Evolutionary conservation across 2,888 invertebrate genomes (phyloP), one percentile per base, ranked within the genome.

Genomic region (Gymnoscelis rufifasciata): DNA sequence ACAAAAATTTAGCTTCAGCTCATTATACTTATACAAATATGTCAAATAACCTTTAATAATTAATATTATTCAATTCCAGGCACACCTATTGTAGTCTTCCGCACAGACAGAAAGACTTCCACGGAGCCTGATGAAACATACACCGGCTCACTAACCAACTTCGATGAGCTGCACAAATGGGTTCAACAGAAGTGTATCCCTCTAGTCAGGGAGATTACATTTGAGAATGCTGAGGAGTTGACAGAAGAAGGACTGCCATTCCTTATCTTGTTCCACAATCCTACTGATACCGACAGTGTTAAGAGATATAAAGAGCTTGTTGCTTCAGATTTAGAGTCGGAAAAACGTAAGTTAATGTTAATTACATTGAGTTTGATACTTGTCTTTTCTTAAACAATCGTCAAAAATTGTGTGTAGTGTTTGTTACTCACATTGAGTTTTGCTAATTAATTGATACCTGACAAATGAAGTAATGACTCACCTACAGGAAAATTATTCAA

Each of bases 171-270:
- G n/a, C 92, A 94, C 65, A 90, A 92, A 49, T 99, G 99, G 99
- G 91, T 94, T 0, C 92, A 94, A 51, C 95, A 97, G 59, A 96
- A 96, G 71, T 99, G 99, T 77, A 95, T 99, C 28, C 98, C 99
- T 0, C 86, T 99, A 8, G 99, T 99, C 0, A 90, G 99, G 43
- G 99, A 99, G 83, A 99, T 99, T 50, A 99, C 99, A 0, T 99
- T 99, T 82, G 98, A 99, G 83, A 99, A 99, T 90, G 99, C 99
- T 1, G 99, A 99, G 83, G 99, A 99, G 80, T 83, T 99, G 14
- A 99, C 99, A 0, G 99, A 99, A 79, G 99, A 99, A 86, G 99
- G 99, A 24, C 82, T 99, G 64, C 99, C 99, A 3, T 99, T 99
- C 89, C 90, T 99, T 27, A 99, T 99, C 60, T 88, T 99, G 30